A percentile compares a stretch with the other conserved stretches of the same genome.
Evolutionary conservation across 2,113 vertebrate genomes (phyloP).

Genomic region (Amia ocellicauda): DNA sequence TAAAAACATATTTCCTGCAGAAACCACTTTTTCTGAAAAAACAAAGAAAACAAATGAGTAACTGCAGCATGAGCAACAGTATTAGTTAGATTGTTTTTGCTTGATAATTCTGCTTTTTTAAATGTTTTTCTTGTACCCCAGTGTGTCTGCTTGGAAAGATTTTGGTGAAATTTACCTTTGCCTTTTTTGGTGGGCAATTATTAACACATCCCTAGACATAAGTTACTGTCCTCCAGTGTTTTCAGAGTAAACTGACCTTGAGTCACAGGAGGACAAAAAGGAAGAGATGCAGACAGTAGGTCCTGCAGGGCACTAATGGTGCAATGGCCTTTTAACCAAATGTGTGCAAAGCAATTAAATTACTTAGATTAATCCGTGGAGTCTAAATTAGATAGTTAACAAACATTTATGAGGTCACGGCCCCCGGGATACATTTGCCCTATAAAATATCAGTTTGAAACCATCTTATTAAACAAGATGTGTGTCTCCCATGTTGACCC

Average conservation of each 20-base stretch:
- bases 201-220: constrained; percentile 28
- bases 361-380: constrained; percentile 10
- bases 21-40: too few relatives aligned
- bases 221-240: constrained; percentile 45
- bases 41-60: too few relatives aligned
- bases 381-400: neutral
- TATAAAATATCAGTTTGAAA: constrained; percentile 53
- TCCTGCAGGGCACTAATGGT: constrained; percentile 22
- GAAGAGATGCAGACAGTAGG: constrained; percentile 45
- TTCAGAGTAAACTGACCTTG: constrained; percentile 56
- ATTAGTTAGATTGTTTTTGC: too few relatives aligned
- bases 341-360: constrained; percentile 50
- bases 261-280: constrained; percentile 49
- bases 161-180: neutral
- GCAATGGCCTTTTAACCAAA: constrained; percentile 45
- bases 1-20: too few relatives aligned
- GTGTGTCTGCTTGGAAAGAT: too few relatives aligned
- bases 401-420: constrained; percentile 34
- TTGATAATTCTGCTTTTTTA: too few relatives aligned
- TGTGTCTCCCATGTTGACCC: constrained; percentile 6
- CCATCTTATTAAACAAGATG: constrained; percentile 59
- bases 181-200: neutral
- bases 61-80: too few relatives aligned
- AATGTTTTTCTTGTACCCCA: too few relatives aligned
- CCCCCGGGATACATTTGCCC: constrained; percentile 47